These are phyloP conservation scores for Zoanthus sansibaricus DNA, from an alignment of 92 coral and sea anemone genomes.

Conservation along the genomic window DNA sequence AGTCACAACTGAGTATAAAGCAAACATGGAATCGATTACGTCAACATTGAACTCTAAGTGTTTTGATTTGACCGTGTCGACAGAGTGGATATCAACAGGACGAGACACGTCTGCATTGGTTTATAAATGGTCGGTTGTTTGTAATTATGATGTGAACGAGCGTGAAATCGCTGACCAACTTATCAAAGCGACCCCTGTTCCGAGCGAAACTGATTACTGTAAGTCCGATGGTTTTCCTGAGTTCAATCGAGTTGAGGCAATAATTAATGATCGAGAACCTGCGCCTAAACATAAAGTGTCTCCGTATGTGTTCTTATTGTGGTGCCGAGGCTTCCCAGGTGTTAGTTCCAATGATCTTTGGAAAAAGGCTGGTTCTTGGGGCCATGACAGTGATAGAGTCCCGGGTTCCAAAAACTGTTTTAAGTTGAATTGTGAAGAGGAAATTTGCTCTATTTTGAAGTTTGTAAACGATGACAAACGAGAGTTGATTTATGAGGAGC, in stretches of 20 bases:
- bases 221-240: slow-evolving; percentile 19
- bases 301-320: slow-evolving; percentile 40
- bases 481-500: slow-evolving; percentile 27
- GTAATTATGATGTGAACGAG: neutral
- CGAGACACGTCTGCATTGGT: slow-evolving; percentile 21
- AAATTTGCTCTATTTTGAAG: neutral
- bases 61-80: too few species aligned
- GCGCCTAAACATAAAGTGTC: neutral
- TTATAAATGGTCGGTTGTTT: neutral
- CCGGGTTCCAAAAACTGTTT: slow-evolving; percentile 14
- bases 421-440: slow-evolving; percentile 20
- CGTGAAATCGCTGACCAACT: slow-evolving; percentile 1
- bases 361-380: slow-evolving; percentile 36
- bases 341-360: slow-evolving; percentile 17
- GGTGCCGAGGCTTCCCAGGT: slow-evolving; percentile 32
- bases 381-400: neutral
- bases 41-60: too few species aligned
- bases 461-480: neutral
- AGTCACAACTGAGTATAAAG: neutral
- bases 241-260: neutral
- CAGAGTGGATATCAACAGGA: slow-evolving; percentile 34
- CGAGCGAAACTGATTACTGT: neutral
- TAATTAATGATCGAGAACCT: neutral
- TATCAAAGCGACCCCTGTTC: neutral
- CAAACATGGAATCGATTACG: too few species aligned